Base-by-base conservation (phyloP, 1,140 invertebrate species). In the Dendrolimus punctatus region DNA sequence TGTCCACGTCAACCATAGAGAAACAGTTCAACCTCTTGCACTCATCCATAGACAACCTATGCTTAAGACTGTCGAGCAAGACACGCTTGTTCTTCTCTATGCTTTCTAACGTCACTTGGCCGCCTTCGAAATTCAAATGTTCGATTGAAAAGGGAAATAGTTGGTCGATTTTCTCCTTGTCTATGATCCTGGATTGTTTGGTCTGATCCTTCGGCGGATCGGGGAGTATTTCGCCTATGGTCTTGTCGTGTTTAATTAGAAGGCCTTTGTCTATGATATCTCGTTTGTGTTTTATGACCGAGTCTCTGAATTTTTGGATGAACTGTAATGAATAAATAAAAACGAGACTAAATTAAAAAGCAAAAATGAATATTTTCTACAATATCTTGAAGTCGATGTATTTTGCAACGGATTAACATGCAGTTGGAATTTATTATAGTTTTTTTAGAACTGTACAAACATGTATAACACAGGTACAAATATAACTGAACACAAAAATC, bases 81-180 rank as follows among this genome's bases (percentile, higher is more conserved):
- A 64, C 43, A 8, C 84, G 49, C 55, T 88, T 88, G 37, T 79
- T 88, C 40, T 60, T 75, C 44, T 89, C 80, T 10, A 86, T 73
- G 5, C 76, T 62, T 62, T 84, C 78, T 49, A 87, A 42, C 6
- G 56, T 71, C 6, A 75, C 60, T 42, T 76, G 62, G 8, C 73
- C 68, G 39, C 75, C 67, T 39, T 68, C 60, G 0, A 73, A 23
- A 5, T 55, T 55, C 6, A 76, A 48, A 5, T 52, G 53, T 4
- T 73, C 54, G 6, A 8, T 37, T 2, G 60, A 57, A 45, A 71
- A 86, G 4, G 84, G 85, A 61, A 87, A 85, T 45, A 86, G 69
- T 48, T 85, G 66, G 7, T 38, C 23, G 4, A 62, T 40, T 41
- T 40, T 48, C 36, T 46, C 6, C 6, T 51, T 23, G 8, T 6